phyloP scores from a whole-genome alignment of 2,888 invertebrate genomes.

The Apomyelois bistriatella region DNA sequence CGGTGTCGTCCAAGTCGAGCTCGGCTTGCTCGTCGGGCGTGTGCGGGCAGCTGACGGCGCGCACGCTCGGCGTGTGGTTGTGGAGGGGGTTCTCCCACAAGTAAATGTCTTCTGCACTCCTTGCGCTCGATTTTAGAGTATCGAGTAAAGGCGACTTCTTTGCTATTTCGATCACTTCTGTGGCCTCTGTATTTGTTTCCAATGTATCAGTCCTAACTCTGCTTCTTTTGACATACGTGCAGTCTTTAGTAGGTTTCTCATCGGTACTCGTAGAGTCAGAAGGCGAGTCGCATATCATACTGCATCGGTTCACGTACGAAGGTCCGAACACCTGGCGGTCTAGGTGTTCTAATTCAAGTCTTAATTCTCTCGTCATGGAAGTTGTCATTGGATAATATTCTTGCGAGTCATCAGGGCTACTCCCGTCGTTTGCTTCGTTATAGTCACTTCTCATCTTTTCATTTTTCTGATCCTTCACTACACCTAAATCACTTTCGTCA shows the following conservation, averaged over 20 bases:
- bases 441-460: slow-evolving; percentile 48
- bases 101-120: slow-evolving; percentile 84
- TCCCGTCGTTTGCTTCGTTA: slow-evolving; percentile 75
- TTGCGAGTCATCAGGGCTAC: slow-evolving; percentile 89
- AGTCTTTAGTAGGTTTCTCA: slow-evolving; percentile 51
- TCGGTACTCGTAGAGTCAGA: slow-evolving; percentile 68
- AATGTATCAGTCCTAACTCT: slow-evolving; percentile 35
- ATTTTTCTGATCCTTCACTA: slow-evolving; percentile 40
- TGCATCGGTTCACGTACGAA: slow-evolving; percentile 60
- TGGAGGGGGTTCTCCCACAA: slow-evolving; percentile 90
- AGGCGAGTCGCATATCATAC: slow-evolving; percentile 63
- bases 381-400: slow-evolving; percentile 93
- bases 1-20: slow-evolving; percentile 82
- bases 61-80: slow-evolving; percentile 69
- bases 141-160: slow-evolving; percentile 62
- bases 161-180: slow-evolving; percentile 40
- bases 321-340: slow-evolving; percentile 90
- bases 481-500: slow-evolving; percentile 46
- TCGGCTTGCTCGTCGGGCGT: slow-evolving; percentile 88
- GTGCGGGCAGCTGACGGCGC: slow-evolving; percentile 73
- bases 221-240: slow-evolving; percentile 43
- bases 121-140: slow-evolving; percentile 58
- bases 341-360: slow-evolving; percentile 89
- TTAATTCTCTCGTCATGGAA: slow-evolving; percentile 90
- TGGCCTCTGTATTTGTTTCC: slow-evolving; percentile 39